Conservation (phyloP, 2,113 vertebrate genomes). For the Scortum barcoo region DNA sequence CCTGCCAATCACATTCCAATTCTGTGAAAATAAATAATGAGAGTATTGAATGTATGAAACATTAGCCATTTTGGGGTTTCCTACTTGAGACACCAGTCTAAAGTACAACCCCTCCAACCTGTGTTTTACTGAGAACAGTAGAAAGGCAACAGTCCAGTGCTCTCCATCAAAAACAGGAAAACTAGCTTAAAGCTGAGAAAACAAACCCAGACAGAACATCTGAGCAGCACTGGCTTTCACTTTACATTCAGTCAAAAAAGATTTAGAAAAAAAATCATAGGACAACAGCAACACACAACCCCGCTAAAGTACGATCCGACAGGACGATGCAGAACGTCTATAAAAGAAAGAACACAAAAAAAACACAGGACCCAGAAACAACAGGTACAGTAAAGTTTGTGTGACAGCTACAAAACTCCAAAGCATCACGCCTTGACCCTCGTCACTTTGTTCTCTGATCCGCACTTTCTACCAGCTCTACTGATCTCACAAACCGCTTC, state of each 20-base stretch:
- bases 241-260: constrained; percentile 50
- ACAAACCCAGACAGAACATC: neutral
- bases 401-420: neutral
- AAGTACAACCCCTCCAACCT: neutral
- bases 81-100: constrained; percentile 3
- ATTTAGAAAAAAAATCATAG: neutral
- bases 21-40: neutral
- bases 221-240: constrained; percentile 24
- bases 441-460: neutral
- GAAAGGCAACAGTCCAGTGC: constrained; percentile 42
- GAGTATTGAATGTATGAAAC: neutral
- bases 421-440: neutral
- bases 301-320: neutral
- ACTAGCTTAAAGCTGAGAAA: neutral
- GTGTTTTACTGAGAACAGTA: constrained; percentile 28
- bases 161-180: neutral
- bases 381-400: neutral
- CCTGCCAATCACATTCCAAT: neutral
- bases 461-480: neutral
- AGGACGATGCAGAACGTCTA: neutral
- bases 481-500: neutral
- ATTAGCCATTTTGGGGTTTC: constrained; percentile 1
- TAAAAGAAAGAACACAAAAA: neutral
- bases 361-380: neutral
- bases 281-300: constrained; percentile 2